Base-by-base conservation (phyloP, 2,797 vertebrate species). In the Malurus splendens region DNA sequence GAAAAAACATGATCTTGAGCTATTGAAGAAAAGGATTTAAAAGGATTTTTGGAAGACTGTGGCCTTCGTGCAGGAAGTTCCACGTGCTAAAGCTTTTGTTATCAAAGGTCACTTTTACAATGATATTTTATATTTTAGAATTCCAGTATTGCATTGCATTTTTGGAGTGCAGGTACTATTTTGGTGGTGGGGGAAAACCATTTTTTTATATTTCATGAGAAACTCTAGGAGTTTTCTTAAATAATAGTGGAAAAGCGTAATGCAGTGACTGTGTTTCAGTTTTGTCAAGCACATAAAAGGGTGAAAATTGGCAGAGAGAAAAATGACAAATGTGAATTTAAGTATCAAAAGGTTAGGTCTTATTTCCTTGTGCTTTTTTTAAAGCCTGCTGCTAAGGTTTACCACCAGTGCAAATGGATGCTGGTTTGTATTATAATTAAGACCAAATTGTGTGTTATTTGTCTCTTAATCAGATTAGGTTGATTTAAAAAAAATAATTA, bases 171-270 rank as follows among this genome's bases (percentile, higher is more conserved):
- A 84, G 95, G 96, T 80, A 96, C 96, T 96, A 82, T 96, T 97
- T 95, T 96, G 95, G 93, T 95, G 96, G 83, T 92, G 87, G 91
- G 67, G 93, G 92, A 96, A 96, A 96, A 93, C 32, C 39, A 81
- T 94, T 97, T 97, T 97, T 97, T 97, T 97, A 93, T 97, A 97
- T 96, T 96, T 96, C 84, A 93, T 93, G 87, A 95, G 91, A 96
- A 97, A 96, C 94, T 96, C 93, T 93, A 94, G 96, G 94, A 95
- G 94, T 96, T 97, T 96, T 96, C 94, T 95, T 97, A 96, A 96
- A 82, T 95, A 80, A 92, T 88, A 96, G 96, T 93, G 82, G 14
- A 86, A 96, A 95, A 92, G 67, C 93, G 83, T 96, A 93, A 96
- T 89, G 82, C 45, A 41, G 86, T 93, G 86, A 74, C 93, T 97